A percentile compares a stretch with the other conserved stretches of the same genome.
These are phyloP conservation scores for Hoplodrina blanda DNA, from an alignment of 2,888 invertebrate species.

Conservation along the genomic window DNA sequence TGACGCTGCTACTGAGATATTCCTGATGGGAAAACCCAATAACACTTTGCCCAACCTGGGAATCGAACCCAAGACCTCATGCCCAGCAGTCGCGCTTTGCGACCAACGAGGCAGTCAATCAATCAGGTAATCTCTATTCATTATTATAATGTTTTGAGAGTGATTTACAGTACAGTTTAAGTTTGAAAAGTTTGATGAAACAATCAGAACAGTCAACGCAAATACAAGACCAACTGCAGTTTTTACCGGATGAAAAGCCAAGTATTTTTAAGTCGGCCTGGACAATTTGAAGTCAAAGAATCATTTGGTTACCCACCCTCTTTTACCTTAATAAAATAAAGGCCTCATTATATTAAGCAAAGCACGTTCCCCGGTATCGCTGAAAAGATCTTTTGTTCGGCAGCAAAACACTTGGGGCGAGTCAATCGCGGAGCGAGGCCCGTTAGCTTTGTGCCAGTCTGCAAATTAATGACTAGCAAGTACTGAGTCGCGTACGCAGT, in stretches of 20 bases:
- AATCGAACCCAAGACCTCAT: too few relatives aligned
- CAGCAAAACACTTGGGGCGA: slow-evolving; percentile 85
- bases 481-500: slow-evolving; percentile 70
- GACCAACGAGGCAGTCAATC: too few relatives aligned
- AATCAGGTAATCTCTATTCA: neutral
- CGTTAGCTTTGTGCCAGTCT: slow-evolving; percentile 82
- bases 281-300: slow-evolving; percentile 57
- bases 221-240: slow-evolving; percentile 26
- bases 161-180: neutral
- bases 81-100: too few relatives aligned
- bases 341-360: slow-evolving; percentile 85
- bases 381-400: slow-evolving; percentile 87
- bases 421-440: slow-evolving; percentile 82
- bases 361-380: slow-evolving; percentile 79
- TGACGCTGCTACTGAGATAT: too few relatives aligned
- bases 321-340: slow-evolving; percentile 83
- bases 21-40: too few relatives aligned
- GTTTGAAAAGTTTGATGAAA: neutral
- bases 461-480: slow-evolving; percentile 86
- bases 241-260: slow-evolving; percentile 15
- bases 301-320: slow-evolving; percentile 65
- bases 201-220: slow-evolving; percentile 9
- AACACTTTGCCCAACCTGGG: too few relatives aligned
- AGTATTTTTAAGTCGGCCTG: slow-evolving; percentile 39
- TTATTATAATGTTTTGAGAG: slow-evolving; percentile 17